These are phyloP conservation scores for Pluvialis apricaria DNA, from an alignment of 2,113 vertebrate genomes.

Conservation along the genomic window DNA sequence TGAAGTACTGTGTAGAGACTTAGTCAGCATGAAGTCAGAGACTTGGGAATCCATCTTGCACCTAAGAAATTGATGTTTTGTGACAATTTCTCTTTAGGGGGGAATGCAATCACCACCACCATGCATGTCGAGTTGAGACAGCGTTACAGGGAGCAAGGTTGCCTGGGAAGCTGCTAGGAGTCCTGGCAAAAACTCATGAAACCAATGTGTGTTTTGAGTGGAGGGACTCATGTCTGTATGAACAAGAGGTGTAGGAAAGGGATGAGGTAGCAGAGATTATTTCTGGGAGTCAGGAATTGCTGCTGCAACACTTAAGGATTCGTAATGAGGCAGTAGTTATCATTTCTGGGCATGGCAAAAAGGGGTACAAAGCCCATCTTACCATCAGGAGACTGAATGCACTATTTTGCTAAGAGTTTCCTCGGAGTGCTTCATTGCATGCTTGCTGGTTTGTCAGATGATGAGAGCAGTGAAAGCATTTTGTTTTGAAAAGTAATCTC, in stretches of 20 bases:
- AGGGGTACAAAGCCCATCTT: neutral
- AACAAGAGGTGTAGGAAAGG: neutral
- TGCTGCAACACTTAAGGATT: neutral
- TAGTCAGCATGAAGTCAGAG: neutral
- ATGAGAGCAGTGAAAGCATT: neutral
- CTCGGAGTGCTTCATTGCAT: neutral
- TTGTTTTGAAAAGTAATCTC: neutral
- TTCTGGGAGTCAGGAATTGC: neutral
- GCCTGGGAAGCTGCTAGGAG: neutral
- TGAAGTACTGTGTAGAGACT: neutral
- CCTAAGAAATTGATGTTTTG: neutral
- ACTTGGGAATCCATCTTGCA: neutral
- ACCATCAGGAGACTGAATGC: neutral
- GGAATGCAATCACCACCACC: no score
- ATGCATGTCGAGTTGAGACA: neutral
- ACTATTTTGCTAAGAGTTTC: neutral
- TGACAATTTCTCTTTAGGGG: neutral
- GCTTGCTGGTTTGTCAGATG: neutral
- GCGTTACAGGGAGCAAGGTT: neutral
- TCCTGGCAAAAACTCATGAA: neutral
- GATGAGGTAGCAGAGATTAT: neutral
- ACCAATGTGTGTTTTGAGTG: neutral
- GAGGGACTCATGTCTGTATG: neutral
- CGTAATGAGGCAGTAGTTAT: neutral
- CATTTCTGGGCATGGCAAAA: neutral